Evolutionary conservation across 2,113 vertebrate genomes (phyloP).

Genomic region (Serinus canaria): DNA sequence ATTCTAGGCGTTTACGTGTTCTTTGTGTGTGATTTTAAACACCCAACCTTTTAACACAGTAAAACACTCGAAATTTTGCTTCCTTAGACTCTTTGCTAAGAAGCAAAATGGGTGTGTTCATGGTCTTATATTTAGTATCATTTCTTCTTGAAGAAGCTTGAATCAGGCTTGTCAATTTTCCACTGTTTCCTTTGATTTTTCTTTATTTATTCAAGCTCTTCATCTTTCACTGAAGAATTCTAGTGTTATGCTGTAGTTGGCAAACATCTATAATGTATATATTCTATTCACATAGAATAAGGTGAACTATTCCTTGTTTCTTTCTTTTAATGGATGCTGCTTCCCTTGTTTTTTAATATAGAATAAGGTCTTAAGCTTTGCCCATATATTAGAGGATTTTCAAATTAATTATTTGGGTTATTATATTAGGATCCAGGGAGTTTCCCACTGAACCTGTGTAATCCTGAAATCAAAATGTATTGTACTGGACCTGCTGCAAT

Average conservation of each 20-base stretch:
- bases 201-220: background rate
- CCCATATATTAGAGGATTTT: background rate
- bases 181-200: background rate
- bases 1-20: fast-evolving
- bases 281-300: background rate
- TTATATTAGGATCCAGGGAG: background rate
- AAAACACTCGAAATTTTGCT: background rate
- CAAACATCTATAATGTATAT: background rate
- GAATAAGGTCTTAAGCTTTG: background rate
- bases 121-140: background rate
- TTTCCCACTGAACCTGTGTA: background rate
- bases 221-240: background rate
- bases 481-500: background rate
- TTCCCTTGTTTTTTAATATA: background rate
- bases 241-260: background rate
- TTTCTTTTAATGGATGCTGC: background rate
- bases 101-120: background rate
- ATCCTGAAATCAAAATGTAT: background rate
- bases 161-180: background rate
- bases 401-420: background rate
- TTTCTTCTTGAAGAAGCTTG: background rate
- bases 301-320: background rate
- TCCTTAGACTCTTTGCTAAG: background rate
- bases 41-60: background rate
- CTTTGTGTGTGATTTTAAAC: background rate